These are phyloP conservation scores for Chaenogobius annularis DNA, from an alignment of 2,113 vertebrate species.

Conservation along the genomic window DNA sequence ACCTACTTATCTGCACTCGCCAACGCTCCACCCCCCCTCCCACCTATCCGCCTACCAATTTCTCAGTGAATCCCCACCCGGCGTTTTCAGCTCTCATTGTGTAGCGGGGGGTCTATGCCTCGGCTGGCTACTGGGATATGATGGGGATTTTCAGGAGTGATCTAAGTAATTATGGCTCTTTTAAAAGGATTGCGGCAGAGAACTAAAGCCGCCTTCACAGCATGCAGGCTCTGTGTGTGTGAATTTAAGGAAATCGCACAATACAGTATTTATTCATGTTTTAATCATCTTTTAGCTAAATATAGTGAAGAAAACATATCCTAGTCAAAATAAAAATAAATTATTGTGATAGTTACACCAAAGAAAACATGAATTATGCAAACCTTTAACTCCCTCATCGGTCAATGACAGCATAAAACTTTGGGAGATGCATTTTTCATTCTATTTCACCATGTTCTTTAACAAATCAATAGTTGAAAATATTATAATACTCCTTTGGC, in stretches of 20 bases:
- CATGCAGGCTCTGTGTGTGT: conserved; percentile 1
- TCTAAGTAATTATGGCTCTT: conserved; percentile 10
- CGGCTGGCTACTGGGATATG: not conserved
- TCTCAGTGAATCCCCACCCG: conserved; percentile 4
- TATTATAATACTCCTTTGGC: no score
- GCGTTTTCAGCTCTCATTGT: conserved; percentile 5
- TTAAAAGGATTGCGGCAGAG: not conserved
- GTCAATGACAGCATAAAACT: no score
- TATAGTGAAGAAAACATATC: not conserved
- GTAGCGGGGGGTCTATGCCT: conserved; percentile 4
- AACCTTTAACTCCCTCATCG: not conserved
- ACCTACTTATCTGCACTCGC: conserved; percentile 75
- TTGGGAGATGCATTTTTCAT: no score
- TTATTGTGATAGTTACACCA: not conserved
- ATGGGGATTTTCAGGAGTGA: conserved; percentile 6
- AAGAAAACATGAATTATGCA: not conserved
- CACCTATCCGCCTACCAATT: conserved; percentile 34
- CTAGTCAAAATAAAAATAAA: not conserved
- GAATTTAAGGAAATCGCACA: not conserved
- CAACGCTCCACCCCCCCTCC: conserved; percentile 29
- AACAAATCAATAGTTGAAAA: no score
- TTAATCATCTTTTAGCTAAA: not conserved
- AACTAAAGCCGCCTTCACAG: not conserved
- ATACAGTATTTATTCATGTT: not conserved
- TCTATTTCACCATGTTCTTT: no score